Conservation (phyloP, 1,140 invertebrate genomes). For the Rhagoletis zephyria region DNA sequence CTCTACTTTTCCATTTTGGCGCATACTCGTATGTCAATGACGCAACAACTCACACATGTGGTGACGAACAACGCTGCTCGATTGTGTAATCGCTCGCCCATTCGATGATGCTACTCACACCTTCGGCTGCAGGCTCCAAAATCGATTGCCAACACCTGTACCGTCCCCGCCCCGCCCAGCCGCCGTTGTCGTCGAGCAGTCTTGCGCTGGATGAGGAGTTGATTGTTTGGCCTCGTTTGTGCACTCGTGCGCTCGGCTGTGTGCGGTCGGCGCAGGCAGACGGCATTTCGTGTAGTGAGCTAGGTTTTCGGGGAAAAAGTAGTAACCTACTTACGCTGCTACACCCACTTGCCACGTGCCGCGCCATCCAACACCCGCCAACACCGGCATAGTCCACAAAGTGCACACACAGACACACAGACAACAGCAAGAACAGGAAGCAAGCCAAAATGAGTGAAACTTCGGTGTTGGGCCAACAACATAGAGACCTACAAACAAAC, state of each 20-base stretch:
- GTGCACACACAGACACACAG: constrained; percentile 11
- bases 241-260: not conserved
- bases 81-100: constrained; percentile 16
- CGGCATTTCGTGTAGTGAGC: constrained; percentile 23
- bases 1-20: not conserved
- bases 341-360: constrained; percentile 43
- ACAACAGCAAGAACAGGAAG: not conserved
- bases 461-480: not conserved
- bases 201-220: not conserved
- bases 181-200: too few relatives aligned
- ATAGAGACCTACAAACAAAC: not conserved
- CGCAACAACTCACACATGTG: not conserved
- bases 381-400: not conserved
- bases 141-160: not conserved
- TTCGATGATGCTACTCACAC: not conserved
- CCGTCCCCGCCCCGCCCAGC: too few relatives aligned
- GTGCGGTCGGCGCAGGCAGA: not conserved
- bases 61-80: constrained; percentile 11
- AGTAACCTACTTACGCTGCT: constrained; percentile 43
- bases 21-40: constrained; percentile 4
- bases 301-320: constrained; percentile 46
- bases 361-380: not conserved
- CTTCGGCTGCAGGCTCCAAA: not conserved
- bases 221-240: not conserved
- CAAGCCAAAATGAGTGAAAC: not conserved